phyloP scores from a whole-genome alignment of 64 coral and sea anemone genomes.

The Cladopsammia gracilis region DNA sequence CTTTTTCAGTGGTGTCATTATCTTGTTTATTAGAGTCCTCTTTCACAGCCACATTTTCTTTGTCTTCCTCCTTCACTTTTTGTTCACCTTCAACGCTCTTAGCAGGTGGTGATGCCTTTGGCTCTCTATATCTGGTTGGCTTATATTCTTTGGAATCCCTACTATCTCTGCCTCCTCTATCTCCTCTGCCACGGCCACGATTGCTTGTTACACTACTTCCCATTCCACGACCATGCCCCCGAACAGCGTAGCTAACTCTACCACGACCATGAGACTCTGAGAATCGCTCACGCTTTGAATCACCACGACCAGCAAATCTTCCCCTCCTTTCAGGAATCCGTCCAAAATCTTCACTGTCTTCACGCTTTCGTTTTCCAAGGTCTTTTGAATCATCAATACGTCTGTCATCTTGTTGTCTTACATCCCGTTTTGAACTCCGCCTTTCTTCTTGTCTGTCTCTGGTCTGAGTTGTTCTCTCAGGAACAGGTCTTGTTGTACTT shows the following conservation, averaged over 20 bases:
- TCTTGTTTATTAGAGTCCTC: neutral
- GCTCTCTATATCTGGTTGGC: slow-evolving; percentile 12
- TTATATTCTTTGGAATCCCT: slow-evolving; percentile 59
- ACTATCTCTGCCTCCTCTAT: slow-evolving; percentile 42
- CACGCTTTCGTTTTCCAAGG: slow-evolving; percentile 57
- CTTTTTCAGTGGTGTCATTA: neutral
- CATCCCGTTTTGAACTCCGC: neutral
- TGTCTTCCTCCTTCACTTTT: slow-evolving; percentile 2
- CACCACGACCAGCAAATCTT: slow-evolving; percentile 63
- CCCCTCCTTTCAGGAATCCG: slow-evolving; percentile 63
- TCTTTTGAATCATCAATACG: slow-evolving; percentile 21
- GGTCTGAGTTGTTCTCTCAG: neutral
- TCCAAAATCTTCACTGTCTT: slow-evolving; percentile 59
- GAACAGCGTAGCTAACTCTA: slow-evolving; percentile 74
- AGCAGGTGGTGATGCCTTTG: neutral
- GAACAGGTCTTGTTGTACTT: slow-evolving; percentile 17
- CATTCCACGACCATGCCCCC: slow-evolving; percentile 77
- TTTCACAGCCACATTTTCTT: slow-evolving; percentile 22
- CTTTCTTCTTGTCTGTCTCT: slow-evolving; percentile 37
- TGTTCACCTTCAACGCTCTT: slow-evolving; percentile 6
- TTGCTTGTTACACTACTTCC: slow-evolving; percentile 37
- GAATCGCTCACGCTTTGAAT: slow-evolving; percentile 28
- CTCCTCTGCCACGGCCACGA: slow-evolving; percentile 86
- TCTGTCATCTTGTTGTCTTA: slow-evolving; percentile 8
- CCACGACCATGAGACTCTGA: slow-evolving; percentile 47